A percentile compares a stretch with the other conserved stretches of the same genome.
Conservation (phyloP, 2,797 vertebrate species). For the Heliangelus exortis region DNA sequence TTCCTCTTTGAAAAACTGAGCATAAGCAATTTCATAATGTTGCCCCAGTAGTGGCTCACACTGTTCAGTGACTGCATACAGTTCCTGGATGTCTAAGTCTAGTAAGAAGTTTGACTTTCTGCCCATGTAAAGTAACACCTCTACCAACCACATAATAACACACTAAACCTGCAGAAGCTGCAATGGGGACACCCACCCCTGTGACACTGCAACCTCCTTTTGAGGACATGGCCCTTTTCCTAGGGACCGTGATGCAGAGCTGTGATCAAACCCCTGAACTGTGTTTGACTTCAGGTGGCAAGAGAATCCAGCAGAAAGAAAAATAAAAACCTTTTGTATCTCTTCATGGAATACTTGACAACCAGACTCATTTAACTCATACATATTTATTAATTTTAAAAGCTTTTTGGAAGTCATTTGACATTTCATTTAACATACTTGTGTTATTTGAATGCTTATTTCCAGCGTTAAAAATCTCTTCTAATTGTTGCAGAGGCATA, state of each 20-base stretch:
- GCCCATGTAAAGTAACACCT: not conserved
- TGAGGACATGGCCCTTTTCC: not conserved
- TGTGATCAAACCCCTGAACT: not conserved
- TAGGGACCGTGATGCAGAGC: not conserved
- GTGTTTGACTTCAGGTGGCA: slow-evolving; percentile 44
- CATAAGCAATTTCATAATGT: not conserved
- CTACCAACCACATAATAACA: not conserved
- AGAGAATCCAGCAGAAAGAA: slow-evolving; percentile 51
- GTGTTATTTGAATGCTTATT: slow-evolving; percentile 80
- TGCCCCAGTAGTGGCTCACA: not conserved
- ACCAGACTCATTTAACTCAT: slow-evolving; percentile 77
- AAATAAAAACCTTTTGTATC: slow-evolving; percentile 59
- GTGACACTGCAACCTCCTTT: not conserved
- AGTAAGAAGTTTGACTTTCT: not conserved
- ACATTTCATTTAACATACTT: slow-evolving; percentile 81
- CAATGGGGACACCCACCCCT: not conserved
- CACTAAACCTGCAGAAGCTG: not conserved
- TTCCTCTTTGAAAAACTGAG: not conserved
- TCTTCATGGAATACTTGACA: slow-evolving; percentile 74
- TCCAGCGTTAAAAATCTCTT: slow-evolving; percentile 72
- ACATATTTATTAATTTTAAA: slow-evolving; percentile 81
- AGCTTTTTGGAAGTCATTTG: slow-evolving; percentile 80
- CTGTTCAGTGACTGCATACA: not conserved
- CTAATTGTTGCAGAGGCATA: slow-evolving; percentile 69
- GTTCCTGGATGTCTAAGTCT: not conserved